A percentile compares a stretch with the other conserved stretches of the same genome.
Conservation (phyloP, 1,140 invertebrate genomes). For the Oscheius sp. region DNA sequence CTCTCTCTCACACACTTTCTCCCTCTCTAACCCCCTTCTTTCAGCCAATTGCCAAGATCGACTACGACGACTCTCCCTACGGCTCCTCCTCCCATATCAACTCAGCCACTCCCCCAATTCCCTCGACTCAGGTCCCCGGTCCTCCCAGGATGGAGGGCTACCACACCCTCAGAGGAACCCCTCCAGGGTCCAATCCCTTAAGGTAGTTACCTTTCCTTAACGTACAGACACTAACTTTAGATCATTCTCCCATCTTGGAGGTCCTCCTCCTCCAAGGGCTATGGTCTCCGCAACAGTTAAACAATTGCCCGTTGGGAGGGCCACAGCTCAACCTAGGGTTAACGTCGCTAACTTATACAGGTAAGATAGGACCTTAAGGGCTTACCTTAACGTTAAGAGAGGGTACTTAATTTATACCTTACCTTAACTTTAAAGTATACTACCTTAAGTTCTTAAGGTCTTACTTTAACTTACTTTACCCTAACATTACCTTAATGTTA, state of each 20-base stretch:
- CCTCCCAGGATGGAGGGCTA: constrained; percentile 28
- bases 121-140: constrained; percentile 22
- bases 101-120: constrained; percentile 41
- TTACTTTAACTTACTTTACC: too few relatives aligned
- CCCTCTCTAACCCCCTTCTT: too few relatives aligned
- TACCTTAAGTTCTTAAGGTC: too few relatives aligned
- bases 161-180: constrained; percentile 25
- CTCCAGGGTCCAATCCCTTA: not conserved
- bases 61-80: constrained; percentile 33
- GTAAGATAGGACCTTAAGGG: not conserved
- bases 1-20: too few relatives aligned
- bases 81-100: constrained; percentile 24
- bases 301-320: constrained; percentile 41
- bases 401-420: too few relatives aligned
- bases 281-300: constrained; percentile 10
- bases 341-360: constrained; percentile 33
- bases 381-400: too few relatives aligned
- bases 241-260: constrained; percentile 28
- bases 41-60: constrained; percentile 40
- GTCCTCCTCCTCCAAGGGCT: constrained; percentile 21
- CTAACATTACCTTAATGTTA: too few relatives aligned
- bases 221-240: constrained; percentile 4
- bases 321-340: constrained; percentile 40
- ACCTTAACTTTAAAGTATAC: too few relatives aligned
- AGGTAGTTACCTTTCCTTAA: too few relatives aligned